Evolutionary conservation across 1,140 invertebrate species (phyloP).

Genomic region (Brachionus rubens): DNA sequence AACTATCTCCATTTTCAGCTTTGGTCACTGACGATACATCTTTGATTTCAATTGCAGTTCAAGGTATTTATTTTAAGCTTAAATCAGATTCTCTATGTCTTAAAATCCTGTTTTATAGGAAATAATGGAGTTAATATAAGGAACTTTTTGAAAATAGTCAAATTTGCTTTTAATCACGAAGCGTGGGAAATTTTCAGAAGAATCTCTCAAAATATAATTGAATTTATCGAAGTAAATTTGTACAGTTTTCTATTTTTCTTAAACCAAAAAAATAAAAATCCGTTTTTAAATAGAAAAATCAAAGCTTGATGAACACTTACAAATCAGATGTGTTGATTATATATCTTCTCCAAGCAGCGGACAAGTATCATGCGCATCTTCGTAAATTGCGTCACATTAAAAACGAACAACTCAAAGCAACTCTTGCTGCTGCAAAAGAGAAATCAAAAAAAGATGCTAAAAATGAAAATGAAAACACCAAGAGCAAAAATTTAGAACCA

Average conservation of each 20-base stretch:
- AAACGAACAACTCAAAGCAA: conserved; percentile 41
- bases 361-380: not conserved
- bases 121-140: conserved; percentile 48
- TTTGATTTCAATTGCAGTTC: not conserved
- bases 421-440: not conserved
- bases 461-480: not conserved
- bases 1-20: not conserved
- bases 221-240: not conserved
- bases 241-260: not conserved
- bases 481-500: not conserved
- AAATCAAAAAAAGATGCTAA: conserved; percentile 32
- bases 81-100: too few relatives aligned
- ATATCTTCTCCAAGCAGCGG: conserved; percentile 3
- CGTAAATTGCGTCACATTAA: conserved; percentile 24
- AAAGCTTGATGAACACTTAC: not conserved
- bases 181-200: conserved; percentile 57
- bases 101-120: not conserved
- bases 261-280: not conserved
- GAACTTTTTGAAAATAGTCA: conserved; percentile 55
- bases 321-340: not conserved
- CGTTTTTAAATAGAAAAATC: not conserved
- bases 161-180: conserved; percentile 58
- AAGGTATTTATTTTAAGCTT: not conserved
- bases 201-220: conserved; percentile 51
- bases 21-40: not conserved